phyloP scores from a whole-genome alignment of 1,140 invertebrate species.

The Drosophila repletoides region DNA sequence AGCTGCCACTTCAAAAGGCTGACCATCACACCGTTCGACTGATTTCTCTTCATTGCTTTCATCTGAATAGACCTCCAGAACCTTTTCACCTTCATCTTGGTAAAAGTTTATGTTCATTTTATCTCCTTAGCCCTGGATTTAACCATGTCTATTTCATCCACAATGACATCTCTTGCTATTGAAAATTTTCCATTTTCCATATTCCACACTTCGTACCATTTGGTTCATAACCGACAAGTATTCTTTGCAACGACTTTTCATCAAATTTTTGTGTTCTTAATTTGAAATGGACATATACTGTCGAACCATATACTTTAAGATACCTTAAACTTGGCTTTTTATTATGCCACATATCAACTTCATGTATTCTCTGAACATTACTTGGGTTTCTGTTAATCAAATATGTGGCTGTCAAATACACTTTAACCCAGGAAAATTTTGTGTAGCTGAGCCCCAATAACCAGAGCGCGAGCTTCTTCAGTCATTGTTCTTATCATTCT shows the following conservation, averaged over 20 bases:
- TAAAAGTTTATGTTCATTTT: background rate
- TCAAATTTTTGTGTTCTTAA: conserved; percentile 82
- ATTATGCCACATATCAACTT: conserved; percentile 45
- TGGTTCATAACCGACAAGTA: conserved; percentile 82
- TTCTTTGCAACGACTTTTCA: too few relatives aligned
- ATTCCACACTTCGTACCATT: too few relatives aligned
- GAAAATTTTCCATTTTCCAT: conserved; percentile 76
- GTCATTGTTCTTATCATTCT: too few relatives aligned
- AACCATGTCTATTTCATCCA: conserved; percentile 15
- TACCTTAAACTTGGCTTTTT: conserved; percentile 32
- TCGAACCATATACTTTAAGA: conserved; percentile 81
- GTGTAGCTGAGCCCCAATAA: too few relatives aligned
- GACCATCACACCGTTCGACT: background rate
- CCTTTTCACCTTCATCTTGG: too few relatives aligned
- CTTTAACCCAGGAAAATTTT: conserved; percentile 79
- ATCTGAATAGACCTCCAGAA: too few relatives aligned
- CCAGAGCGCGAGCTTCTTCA: too few relatives aligned
- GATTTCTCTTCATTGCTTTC: background rate
- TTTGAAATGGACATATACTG: conserved; percentile 81
- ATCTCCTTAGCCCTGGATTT: background rate
- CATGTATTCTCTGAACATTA: conserved; percentile 48
- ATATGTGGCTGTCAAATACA: conserved; percentile 76
- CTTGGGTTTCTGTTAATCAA: conserved; percentile 82
- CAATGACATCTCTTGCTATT: conserved; percentile 67
- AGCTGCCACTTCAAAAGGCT: background rate